Base-by-base conservation (phyloP, 2,888 invertebrate genomes). In the Clusia tigrina region DNA sequence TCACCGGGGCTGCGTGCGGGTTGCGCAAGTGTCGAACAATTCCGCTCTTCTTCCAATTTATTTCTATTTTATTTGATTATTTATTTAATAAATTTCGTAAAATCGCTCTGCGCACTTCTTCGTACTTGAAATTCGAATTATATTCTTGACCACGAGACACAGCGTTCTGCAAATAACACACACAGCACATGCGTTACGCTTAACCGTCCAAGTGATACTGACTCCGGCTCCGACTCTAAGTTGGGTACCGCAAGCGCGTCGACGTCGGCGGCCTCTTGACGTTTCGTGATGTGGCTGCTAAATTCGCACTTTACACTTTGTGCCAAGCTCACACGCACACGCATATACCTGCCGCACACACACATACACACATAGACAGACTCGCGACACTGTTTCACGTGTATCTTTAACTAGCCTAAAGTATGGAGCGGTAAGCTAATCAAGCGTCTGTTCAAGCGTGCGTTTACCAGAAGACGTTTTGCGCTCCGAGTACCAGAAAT, bases 291-390 rank as follows among this genome's bases (percentile, higher is more conserved):
- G 18, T 48, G 46, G 66, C 65, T 64, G 68, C 71, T 69, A 68
- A 74, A 74, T 78, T 79, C 77, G 79, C 77, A 79, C 79, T 79
- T 79, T 79, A 79, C 75, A 78, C 79, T 78, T 74, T 74, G 72
- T 56, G 61, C 64, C 70, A 60, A 46, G 17, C 51, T 9, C 54
- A 37, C 57, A 56, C 58, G 48, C 54, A 26, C 52, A 20, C 52
- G 22, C 20, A 59, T 60, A n/a, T n/a, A n/a, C n/a, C n/a, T n/a
- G n/a, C 58, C 64, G 53, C 2, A 59, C 56, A 15, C 46, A 46
- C 51, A 54, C 58, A 68, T 57, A 38, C 58, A 64, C 61, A 32
- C 54, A 54, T 46, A 58, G 59, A 32, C 38, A 55, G n/a, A n/a
- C n/a, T n/a, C 38, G 2, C n/a, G 17, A 3, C 3, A 3, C 3